Evolutionary conservation across 2,113 vertebrate genomes (phyloP), one percentile per base, ranked within the genome.

Genomic region (Penelope pileata): DNA sequence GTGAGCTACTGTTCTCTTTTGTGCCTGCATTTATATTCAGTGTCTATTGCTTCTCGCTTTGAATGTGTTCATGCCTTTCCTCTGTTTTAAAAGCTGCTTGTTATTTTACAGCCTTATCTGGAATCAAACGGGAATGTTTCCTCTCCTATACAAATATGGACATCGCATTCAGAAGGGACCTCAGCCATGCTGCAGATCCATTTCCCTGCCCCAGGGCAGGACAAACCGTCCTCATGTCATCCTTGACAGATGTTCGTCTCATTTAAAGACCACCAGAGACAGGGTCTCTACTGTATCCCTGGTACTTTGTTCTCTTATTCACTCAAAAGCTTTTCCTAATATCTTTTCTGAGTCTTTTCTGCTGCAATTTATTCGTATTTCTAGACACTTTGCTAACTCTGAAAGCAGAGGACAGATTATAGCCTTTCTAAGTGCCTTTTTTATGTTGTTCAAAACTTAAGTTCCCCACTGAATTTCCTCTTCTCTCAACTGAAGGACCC

Each of bases 401-500:
- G 68, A 83, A 86, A 90, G 76, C 0, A 0, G 59, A 93, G 63
- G 34, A 36, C 48, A 94, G 70, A 83, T 95, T 93, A 73, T 32
- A 16, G 4, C 75, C 24, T 96, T 87, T 82, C 48, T 63, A 77
- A 91, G 50, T 64, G 60, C 26, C 54, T 88, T 90, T 91, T 94
- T 70, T 81, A 90, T 75, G 68, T 56, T 90, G 83, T 90, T 93
- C 73, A 81, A 90, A 96, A 95, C 86, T 94, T 67, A 67, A 90
- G 94, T 27, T 96, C 91, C 54, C 64, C 47, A n/a, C 63, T 88
- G 90, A 83, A 92, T 88, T 83, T 59, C 47, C 72, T 69, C 58
- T 91, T 90, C 85, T 83, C 38, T 86, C 50, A 15, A 43, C 67
- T 81, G 83, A 93, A 80, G 0, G 0, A 80, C 90, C 88, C 73